These are phyloP conservation scores for Manis crassicaudata DNA, from an alignment of 2,797 vertebrate species.

Conservation along the genomic window DNA sequence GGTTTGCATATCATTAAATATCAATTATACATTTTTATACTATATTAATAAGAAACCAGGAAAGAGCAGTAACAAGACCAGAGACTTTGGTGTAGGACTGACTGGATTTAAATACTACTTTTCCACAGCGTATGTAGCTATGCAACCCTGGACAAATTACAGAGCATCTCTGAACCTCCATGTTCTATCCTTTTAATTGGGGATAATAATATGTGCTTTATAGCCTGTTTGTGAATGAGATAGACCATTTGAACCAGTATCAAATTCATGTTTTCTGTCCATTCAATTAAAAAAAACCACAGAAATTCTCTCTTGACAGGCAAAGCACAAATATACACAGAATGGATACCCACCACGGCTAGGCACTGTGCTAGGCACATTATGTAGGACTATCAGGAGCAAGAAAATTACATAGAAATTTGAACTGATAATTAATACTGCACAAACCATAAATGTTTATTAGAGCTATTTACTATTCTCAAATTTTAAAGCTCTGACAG, in stretches of 20 bases:
- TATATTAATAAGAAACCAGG: background rate
- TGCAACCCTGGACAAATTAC: background rate
- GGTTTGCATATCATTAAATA: background rate
- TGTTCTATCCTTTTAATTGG: background rate
- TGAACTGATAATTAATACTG: background rate
- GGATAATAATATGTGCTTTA: background rate
- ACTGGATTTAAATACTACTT: background rate
- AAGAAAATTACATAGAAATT: background rate
- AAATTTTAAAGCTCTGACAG: background rate
- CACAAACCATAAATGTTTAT: background rate
- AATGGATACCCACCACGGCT: background rate
- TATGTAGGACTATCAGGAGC: background rate
- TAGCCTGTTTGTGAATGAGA: background rate
- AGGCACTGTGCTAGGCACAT: background rate
- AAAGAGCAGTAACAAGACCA: background rate
- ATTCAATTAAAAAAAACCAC: background rate
- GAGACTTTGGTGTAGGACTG: background rate
- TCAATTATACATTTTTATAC: background rate
- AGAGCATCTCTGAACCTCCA: constrained; percentile 5
- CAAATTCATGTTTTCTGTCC: background rate
- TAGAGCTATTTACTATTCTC: background rate
- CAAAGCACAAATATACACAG: background rate
- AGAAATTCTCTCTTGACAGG: background rate
- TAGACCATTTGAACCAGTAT: background rate
- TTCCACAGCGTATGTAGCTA: background rate